phyloP scores from a whole-genome alignment of 2,888 invertebrate genomes.

The Cerceris ruficornis region DNA sequence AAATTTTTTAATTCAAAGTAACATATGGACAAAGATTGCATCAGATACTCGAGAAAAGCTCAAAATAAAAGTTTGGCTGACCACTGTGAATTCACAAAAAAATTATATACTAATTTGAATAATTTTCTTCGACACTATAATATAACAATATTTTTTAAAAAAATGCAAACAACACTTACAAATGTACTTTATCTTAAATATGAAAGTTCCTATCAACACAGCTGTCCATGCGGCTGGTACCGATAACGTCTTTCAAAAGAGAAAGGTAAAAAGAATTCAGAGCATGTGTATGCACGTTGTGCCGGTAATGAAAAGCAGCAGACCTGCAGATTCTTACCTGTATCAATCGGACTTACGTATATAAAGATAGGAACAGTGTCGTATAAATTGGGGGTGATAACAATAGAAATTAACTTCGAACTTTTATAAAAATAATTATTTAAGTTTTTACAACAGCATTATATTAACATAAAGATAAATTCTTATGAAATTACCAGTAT shows the following conservation, averaged over 20 bases:
- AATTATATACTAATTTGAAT: not conserved
- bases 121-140: not conserved
- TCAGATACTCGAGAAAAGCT: not conserved
- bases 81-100: constrained; percentile 5
- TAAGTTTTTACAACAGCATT: not conserved
- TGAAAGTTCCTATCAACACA: constrained; percentile 24
- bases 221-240: constrained; percentile 17
- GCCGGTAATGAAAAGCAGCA: constrained; percentile 11
- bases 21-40: constrained; percentile 50
- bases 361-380: not conserved
- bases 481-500: no score
- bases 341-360: constrained; percentile 10
- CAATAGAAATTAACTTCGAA: not conserved
- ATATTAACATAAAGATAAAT: not conserved
- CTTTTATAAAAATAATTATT: not conserved
- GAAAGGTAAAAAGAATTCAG: constrained; percentile 41
- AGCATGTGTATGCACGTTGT: constrained; percentile 26
- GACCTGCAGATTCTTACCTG: constrained; percentile 11
- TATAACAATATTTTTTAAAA: constrained; percentile 1
- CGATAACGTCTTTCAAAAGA: constrained; percentile 33
- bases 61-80: constrained; percentile 4
- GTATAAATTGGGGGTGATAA: constrained; percentile 1
- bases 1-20: constrained; percentile 6
- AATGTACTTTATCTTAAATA: constrained; percentile 20
- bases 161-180: not conserved